Percentiles rank a stretch among this genome's conserved stretches.
phyloP scores from a whole-genome alignment of 2,888 invertebrate species.

The Tetragonisca angustula region DNA sequence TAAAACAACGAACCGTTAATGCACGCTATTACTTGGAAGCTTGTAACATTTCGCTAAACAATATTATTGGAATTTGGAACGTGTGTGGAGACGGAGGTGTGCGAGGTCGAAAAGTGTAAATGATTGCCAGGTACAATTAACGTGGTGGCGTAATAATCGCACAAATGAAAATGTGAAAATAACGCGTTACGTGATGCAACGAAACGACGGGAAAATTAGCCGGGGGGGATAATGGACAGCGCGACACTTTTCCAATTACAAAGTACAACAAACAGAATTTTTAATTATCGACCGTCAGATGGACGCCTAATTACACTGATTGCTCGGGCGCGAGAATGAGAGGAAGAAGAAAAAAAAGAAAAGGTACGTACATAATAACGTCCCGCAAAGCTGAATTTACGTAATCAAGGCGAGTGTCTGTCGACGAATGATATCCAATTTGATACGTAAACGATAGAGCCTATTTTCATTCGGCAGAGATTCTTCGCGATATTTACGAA shows the following conservation, averaged over 20 bases:
- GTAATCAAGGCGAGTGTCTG: constrained; percentile 20
- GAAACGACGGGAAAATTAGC: not conserved
- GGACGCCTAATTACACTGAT: constrained; percentile 27
- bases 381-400: constrained; percentile 8
- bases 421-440: constrained; percentile 13
- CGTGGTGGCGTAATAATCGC: not conserved
- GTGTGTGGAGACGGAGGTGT: too few relatives aligned
- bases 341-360: too few relatives aligned
- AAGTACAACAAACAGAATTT: not conserved
- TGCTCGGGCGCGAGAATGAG: too few relatives aligned
- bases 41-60: not conserved
- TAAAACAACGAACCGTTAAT: not conserved
- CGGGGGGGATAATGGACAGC: not conserved
- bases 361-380: not conserved
- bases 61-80: too few relatives aligned
- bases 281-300: constrained; percentile 2
- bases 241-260: not conserved
- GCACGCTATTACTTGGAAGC: not conserved
- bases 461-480: constrained; percentile 35
- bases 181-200: not conserved
- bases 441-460: constrained; percentile 43
- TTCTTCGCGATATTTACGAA: constrained; percentile 55
- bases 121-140: not conserved
- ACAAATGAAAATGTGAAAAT: not conserved
- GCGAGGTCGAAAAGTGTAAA: too few relatives aligned